Evolutionary conservation across 2,113 vertebrate species (phyloP), one percentile per base, ranked within the genome.

Genomic region (Heloderma charlesbogerti): DNA sequence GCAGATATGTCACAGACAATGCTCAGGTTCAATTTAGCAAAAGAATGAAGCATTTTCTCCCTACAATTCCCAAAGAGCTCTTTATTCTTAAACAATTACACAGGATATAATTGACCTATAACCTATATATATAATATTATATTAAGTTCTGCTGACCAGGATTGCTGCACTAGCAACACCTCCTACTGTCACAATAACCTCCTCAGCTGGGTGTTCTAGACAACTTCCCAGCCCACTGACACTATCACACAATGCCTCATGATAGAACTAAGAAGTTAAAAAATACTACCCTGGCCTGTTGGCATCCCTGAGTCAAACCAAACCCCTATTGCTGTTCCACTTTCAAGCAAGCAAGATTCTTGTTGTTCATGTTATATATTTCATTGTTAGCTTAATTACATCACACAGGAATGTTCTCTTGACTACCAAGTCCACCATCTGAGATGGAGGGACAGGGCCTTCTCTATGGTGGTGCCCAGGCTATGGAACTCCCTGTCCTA

Each of bases 1-100:
- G 7, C 29, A 86, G 88, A 88, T 0, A 9, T 29, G 74, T 89
- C 80, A 88, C 91, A 79, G 40, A 93, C n/a, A 6, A 0, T 1
- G 7, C 3, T 86, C 75, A 60, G 74, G 51, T 69, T 84, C 74
- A 87, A 60, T 93, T 77, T 89, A 91, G 57, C n/a, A 81, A 87
- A 93, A 94, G n/a, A 94, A 91, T 90, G 87, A 92, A 90, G 88
- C 89, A 8, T 79, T 82, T 94, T 90, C 54, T 51, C 45, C 63
- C 72, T 80, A 54, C 3, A 63, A 72, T 45, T 51, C 20, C 86
- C 29, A 92, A 88, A 89, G 90, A 75, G 71, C 87, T 69, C 29
- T 75, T 3, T n/a, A 18, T 4, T 83, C 83, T 69, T 8, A 37
- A 57, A 54, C 18, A 71, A 63, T 2, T 31, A 37, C 78, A 95